phyloP scores from a whole-genome alignment of 2,797 vertebrate species.

The Gila robusta region DNA sequence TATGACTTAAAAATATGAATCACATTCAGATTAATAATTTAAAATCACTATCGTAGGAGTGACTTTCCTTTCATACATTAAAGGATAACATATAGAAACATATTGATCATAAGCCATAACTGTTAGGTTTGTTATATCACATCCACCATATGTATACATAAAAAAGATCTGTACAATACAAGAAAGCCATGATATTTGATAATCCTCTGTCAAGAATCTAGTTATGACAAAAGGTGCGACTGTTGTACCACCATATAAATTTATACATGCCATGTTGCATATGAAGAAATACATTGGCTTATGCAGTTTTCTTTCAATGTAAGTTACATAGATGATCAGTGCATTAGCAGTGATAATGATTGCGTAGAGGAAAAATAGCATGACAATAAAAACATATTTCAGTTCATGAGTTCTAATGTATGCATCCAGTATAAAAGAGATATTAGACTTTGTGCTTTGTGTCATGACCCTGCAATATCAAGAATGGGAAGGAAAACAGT shows the following conservation, averaged over 20 bases:
- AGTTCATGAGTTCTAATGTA: not conserved
- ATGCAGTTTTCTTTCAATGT: conserved; percentile 58
- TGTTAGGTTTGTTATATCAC: conserved; percentile 55
- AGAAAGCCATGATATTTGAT: conserved; percentile 29
- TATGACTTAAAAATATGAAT: too few species aligned
- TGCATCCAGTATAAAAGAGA: not conserved
- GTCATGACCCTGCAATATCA: not conserved
- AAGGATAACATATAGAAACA: conserved; percentile 49
- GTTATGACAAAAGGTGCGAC: conserved; percentile 52
- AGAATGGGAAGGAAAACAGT: not conserved
- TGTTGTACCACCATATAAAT: conserved; percentile 63
- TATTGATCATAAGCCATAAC: conserved; percentile 57
- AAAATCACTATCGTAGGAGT: not conserved
- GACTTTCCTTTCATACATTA: conserved; percentile 43
- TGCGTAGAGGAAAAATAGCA: not conserved
- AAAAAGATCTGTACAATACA: conserved; percentile 42
- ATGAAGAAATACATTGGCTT: conserved; percentile 74
- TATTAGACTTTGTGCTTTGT: not conserved
- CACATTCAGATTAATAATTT: too few species aligned
- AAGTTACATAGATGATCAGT: conserved; percentile 49
- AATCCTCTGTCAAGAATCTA: conserved; percentile 43
- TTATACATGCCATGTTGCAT: conserved; percentile 67
- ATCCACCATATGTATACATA: conserved; percentile 38
- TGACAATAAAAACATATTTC: conserved; percentile 18
- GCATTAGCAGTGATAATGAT: conserved; percentile 12